These are phyloP conservation scores for Gulo gulo DNA, from an alignment of 2,113 vertebrate genomes.

Conservation along the genomic window DNA sequence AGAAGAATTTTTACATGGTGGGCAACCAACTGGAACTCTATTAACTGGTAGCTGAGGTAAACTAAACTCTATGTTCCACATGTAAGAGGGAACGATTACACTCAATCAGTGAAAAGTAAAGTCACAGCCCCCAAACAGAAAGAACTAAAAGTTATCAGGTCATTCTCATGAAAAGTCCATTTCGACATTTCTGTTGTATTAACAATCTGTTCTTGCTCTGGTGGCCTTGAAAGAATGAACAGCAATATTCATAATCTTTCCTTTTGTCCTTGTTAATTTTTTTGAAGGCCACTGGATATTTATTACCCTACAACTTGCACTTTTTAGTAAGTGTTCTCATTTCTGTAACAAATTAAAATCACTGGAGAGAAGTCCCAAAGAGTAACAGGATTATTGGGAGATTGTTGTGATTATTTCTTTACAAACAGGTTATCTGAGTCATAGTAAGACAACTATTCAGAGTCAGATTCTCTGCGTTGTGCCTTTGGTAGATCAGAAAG, in stretches of 20 bases:
- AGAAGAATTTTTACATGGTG: conserved; percentile 4
- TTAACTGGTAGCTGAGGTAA: not conserved
- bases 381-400: not conserved
- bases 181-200: conserved; percentile 14
- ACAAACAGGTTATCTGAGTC: not conserved
- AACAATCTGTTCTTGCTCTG: not conserved
- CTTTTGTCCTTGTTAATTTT: not conserved
- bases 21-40: not conserved
- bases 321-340: not conserved
- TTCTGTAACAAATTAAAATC: not conserved
- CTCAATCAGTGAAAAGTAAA: not conserved
- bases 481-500: not conserved
- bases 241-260: not conserved
- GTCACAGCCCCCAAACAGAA: not conserved
- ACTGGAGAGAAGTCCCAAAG: not conserved
- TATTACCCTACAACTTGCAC: not conserved
- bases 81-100: not conserved
- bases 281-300: not conserved
- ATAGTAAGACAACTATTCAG: not conserved
- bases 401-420: not conserved
- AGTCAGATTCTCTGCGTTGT: accelerated
- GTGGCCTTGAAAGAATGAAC: not conserved
- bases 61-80: conserved; percentile 5
- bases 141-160: not conserved
- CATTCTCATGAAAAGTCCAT: not conserved